Percentiles rank a stretch among this genome's conserved stretches.
Evolutionary conservation across 2,888 invertebrate species (phyloP).

Genomic region (Phragmatobia fuliginosa): DNA sequence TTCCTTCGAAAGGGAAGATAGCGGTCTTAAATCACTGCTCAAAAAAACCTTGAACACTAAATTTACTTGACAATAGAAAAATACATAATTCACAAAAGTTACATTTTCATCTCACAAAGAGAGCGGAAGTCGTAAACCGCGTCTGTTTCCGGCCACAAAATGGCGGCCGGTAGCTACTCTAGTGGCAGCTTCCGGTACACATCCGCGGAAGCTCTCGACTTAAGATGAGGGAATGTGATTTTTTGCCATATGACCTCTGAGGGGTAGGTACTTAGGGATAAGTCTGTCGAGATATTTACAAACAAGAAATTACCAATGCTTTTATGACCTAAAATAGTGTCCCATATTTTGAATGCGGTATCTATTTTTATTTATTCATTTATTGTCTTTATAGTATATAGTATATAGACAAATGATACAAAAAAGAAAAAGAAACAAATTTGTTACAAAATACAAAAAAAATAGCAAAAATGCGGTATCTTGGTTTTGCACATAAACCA

Average conservation of each 20-base stretch:
- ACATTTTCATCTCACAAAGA: constrained; percentile 60
- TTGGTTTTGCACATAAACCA: neutral
- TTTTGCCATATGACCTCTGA: constrained; percentile 7
- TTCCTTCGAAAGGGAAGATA: neutral
- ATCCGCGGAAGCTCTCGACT: constrained; percentile 62
- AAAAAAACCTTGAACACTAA: neutral
- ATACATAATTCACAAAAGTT: constrained; percentile 47
- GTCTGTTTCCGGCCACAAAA: constrained; percentile 73
- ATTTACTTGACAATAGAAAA: constrained; percentile 40
- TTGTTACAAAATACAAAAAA: no score
- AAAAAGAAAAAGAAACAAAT: no score
- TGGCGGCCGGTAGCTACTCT: constrained; percentile 77
- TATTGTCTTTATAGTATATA: no score
- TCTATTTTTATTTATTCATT: no score
- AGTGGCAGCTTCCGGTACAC: constrained; percentile 75
- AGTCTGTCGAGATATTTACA: neutral
- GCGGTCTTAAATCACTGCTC: neutral
- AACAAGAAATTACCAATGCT: no score
- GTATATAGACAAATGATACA: no score
- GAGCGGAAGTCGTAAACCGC: constrained; percentile 76
- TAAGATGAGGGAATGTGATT: constrained; percentile 49
- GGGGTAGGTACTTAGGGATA: neutral
- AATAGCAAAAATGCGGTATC: no score
- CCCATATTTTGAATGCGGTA: no score
- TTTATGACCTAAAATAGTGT: no score